Conservation (phyloP, 2,888 invertebrate species). For the Phaedon cochleariae region DNA sequence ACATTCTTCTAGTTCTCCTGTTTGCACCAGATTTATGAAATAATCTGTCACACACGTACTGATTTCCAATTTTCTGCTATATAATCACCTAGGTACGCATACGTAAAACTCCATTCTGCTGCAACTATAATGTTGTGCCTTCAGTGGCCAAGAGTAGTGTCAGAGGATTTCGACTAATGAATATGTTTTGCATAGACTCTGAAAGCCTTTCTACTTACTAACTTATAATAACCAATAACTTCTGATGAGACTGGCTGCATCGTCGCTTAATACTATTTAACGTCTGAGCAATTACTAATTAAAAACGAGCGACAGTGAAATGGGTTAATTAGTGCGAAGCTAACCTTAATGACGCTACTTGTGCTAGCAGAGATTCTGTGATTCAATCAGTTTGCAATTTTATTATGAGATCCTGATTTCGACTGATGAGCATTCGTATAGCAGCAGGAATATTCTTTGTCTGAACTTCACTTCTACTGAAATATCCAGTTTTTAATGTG, state of each 20-base stretch:
- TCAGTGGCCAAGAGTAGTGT: too few species aligned
- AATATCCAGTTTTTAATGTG: too few species aligned
- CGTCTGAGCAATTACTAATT: conserved; percentile 19
- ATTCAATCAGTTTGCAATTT: too few species aligned
- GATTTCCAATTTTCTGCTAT: neutral
- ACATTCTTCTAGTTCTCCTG: too few species aligned
- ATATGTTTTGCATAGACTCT: neutral
- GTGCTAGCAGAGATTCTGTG: too few species aligned
- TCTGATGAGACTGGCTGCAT: neutral
- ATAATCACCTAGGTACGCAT: too few species aligned
- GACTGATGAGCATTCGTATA: too few species aligned
- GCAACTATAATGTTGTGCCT: neutral
- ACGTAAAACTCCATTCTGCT: neutral
- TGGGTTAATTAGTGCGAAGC: conserved; percentile 23
- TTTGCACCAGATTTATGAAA: too few species aligned
- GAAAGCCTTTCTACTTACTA: neutral
- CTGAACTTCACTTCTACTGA: too few species aligned
- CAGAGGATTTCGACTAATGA: neutral
- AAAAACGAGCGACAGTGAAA: conserved; percentile 26
- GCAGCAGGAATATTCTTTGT: too few species aligned
- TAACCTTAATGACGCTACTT: conserved; percentile 11
- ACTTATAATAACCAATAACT: conserved; percentile 8
- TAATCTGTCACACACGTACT: too few species aligned
- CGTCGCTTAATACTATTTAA: conserved; percentile 9
- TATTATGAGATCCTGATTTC: too few species aligned